Conservation (phyloP, 1,140 invertebrate species). For the Cydia fagiglandana region DNA sequence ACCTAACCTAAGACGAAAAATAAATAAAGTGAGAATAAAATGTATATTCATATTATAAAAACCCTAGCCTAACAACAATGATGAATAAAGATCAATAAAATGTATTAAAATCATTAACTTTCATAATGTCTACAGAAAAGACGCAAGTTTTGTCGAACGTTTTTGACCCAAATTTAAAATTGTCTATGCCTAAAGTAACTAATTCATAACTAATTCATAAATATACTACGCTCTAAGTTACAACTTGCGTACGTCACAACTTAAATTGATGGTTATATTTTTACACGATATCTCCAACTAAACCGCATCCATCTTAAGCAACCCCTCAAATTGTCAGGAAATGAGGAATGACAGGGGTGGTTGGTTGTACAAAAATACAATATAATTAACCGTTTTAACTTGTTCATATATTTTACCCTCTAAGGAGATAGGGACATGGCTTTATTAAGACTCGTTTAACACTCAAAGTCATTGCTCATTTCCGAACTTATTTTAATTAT, state of each 20-base stretch:
- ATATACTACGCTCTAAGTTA: too few species aligned
- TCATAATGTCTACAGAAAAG: too few species aligned
- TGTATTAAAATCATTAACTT: too few species aligned
- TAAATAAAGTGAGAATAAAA: too few species aligned
- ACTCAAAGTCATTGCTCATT: conserved; percentile 4
- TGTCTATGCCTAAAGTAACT: too few species aligned
- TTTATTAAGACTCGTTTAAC: not conserved
- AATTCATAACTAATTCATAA: too few species aligned
- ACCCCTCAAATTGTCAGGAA: conserved; percentile 26
- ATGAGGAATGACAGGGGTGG: conserved; percentile 27
- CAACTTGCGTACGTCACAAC: not conserved
- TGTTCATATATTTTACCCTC: conserved; percentile 15
- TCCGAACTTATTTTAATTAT: not conserved
- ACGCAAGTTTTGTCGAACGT: too few species aligned
- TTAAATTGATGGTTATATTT: not conserved
- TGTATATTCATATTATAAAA: too few species aligned
- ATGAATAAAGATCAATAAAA: too few species aligned
- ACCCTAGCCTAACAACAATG: too few species aligned
- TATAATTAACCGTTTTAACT: conserved; percentile 16
- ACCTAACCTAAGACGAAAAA: too few species aligned
- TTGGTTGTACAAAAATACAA: conserved; percentile 3
- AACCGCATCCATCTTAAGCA: not conserved
- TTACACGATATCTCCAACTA: not conserved
- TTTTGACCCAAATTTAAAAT: too few species aligned
- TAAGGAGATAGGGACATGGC: not conserved